phyloP scores from a whole-genome alignment of 2,113 vertebrate genomes.

The Anolis carolinensis region DNA sequence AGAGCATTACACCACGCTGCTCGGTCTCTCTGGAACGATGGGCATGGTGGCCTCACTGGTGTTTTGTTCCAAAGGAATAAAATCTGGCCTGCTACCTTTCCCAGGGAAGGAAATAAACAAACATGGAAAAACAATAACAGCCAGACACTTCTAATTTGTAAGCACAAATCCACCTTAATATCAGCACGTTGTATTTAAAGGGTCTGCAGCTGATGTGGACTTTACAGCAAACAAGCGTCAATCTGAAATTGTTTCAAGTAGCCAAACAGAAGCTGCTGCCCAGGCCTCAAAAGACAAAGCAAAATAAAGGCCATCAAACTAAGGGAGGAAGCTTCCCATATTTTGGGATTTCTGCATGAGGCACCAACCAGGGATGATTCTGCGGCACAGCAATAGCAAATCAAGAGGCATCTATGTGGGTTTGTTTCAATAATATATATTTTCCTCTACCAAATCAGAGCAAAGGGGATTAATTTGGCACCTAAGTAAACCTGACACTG shows the following conservation, averaged over 20 bases:
- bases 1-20: background rate
- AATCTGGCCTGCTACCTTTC: background rate
- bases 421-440: background rate
- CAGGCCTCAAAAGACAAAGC: background rate
- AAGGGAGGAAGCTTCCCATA: background rate
- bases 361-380: background rate
- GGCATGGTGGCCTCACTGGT: background rate
- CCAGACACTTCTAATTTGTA: background rate
- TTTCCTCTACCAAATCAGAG: background rate
- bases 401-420: background rate
- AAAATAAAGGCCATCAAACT: background rate
- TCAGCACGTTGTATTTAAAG: background rate
- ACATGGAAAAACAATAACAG: no score
- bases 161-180: background rate
- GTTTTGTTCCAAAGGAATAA: slow-evolving; percentile 1
- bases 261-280: background rate
- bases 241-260: background rate
- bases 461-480: background rate
- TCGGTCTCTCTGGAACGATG: background rate
- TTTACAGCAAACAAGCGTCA: background rate
- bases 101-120: background rate
- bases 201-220: background rate
- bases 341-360: background rate
- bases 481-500: background rate
- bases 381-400: background rate